phyloP scores from a whole-genome alignment of 2,113 vertebrate genomes.

The Eleginops maclovinus region DNA sequence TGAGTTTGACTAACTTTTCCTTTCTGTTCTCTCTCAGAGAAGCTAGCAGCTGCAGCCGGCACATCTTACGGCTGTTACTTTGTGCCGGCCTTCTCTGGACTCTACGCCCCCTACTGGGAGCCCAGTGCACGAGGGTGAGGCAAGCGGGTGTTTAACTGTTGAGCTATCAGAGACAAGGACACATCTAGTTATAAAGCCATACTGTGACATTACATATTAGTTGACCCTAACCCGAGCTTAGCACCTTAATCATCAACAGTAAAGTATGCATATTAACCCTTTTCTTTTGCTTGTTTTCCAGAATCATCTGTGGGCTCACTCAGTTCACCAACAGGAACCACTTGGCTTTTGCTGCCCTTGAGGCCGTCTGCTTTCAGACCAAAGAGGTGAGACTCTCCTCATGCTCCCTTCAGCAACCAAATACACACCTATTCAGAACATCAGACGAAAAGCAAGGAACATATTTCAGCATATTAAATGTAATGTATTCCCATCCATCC shows the following conservation, averaged over 20 bases:
- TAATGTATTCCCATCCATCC: too few species aligned
- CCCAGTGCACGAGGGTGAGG: conserved; percentile 96
- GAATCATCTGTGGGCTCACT: conserved; percentile 98
- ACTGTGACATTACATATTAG: neutral
- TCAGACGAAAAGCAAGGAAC: too few species aligned
- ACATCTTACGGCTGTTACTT: conserved; percentile 98
- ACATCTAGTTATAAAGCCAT: too few species aligned
- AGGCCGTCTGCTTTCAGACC: conserved; percentile 98
- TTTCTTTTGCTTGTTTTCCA: conserved; percentile 59
- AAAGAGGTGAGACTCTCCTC: conserved; percentile 88
- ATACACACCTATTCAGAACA: too few species aligned
- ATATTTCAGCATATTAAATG: too few species aligned
- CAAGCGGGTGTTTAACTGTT: neutral
- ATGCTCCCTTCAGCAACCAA: neutral
- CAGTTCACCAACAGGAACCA: conserved; percentile 98
- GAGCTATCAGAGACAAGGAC: too few species aligned
- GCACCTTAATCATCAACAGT: neutral
- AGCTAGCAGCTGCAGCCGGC: conserved; percentile 91
- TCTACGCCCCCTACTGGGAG: conserved; percentile 99
- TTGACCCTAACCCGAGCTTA: neutral
- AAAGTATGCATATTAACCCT: neutral
- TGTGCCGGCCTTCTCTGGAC: conserved; percentile 97
- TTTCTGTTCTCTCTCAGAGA: conserved; percentile 82
- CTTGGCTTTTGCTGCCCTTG: conserved; percentile 96
- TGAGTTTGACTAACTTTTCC: neutral